Base-by-base conservation (phyloP, 2,797 vertebrate genomes). In the Rhinella marina region DNA sequence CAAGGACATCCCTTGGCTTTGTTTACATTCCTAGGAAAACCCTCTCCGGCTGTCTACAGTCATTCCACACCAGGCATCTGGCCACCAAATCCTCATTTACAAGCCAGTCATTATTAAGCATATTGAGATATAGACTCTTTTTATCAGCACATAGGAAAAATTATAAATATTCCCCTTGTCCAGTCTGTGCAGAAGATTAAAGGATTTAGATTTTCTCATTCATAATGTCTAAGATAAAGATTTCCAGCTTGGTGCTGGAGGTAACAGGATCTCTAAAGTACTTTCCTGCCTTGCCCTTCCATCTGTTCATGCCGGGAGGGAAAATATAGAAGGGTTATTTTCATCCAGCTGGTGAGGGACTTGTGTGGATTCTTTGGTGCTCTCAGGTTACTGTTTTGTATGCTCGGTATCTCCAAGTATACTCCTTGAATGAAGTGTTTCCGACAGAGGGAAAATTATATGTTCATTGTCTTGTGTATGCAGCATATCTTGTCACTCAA, bases 351-450 rank as follows among this genome's bases (percentile, higher is more conserved):
- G 88, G 84, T 70, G 73, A 75, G 79, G 32, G 81, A 82, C 82
- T 84, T 76, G 81, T 41, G 41, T 61, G 29, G 78, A 72, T 77
- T n/a, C 57, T 50, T 25, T 77, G 73, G 64, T 86, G 64, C 9
- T 64, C 82, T 88, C 87, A n/a, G 76, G 76, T 88, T 88, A 84
- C 81, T 62, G 62, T 50, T 81, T 70, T 72, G 19, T 64, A 73
- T 82, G 68, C 50, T 87, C 25, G 72, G 82, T 86, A 89, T 72
- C 82, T 87, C 79, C 88, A 89, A 90, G 87, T 88, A 86, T 82
- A 72, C 87, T 13, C 72, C 78, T n/a, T 82, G 82, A 78, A 1
- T 54, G 32, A 1, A 54, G n/a, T 64, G 32, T 64, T 81, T 81
- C 32, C 17, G 12, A 48, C 12, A 50, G 48, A 50, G 23, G 25